These are phyloP conservation scores for Eurytoma californica DNA, from an alignment of 2,888 invertebrate genomes.

Conservation along the genomic window DNA sequence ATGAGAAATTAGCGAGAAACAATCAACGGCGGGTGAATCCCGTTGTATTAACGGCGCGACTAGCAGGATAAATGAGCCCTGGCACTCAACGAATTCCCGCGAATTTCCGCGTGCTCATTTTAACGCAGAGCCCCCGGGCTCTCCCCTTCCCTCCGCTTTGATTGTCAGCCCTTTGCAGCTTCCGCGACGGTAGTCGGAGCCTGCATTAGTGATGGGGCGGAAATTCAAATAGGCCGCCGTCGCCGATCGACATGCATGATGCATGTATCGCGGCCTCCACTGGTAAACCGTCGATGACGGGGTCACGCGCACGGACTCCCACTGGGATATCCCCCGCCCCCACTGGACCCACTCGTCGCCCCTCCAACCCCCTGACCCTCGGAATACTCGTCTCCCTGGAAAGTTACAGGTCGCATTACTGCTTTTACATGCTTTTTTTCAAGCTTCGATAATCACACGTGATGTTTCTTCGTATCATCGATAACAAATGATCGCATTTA, in stretches of 20 bases:
- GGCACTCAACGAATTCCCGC: background rate
- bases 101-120: slow-evolving; percentile 20
- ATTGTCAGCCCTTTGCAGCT: background rate
- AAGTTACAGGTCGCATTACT: too few relatives aligned
- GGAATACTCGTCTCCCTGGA: too few relatives aligned
- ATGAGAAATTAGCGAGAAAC: too few relatives aligned
- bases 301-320: background rate
- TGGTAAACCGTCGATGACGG: slow-evolving; percentile 19
- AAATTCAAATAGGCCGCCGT: slow-evolving; percentile 52
- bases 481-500: too few relatives aligned
- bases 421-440: too few relatives aligned
- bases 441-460: too few relatives aligned
- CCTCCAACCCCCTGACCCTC: background rate
- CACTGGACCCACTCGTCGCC: background rate
- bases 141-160: background rate
- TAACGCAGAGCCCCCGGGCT: background rate
- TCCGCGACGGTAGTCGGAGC: background rate
- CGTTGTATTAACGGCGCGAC: slow-evolving; percentile 2
- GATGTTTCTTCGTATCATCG: too few relatives aligned
- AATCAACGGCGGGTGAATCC: background rate
- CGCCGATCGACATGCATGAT: slow-evolving; percentile 46
- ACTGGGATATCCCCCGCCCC: background rate
- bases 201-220: slow-evolving; percentile 50
- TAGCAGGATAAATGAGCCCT: slow-evolving; percentile 16
- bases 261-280: slow-evolving; percentile 19